A percentile compares a stretch with the other conserved stretches of the same genome.
Evolutionary conservation across 2,888 invertebrate species (phyloP).

Genomic region (Sialis lutaria): DNA sequence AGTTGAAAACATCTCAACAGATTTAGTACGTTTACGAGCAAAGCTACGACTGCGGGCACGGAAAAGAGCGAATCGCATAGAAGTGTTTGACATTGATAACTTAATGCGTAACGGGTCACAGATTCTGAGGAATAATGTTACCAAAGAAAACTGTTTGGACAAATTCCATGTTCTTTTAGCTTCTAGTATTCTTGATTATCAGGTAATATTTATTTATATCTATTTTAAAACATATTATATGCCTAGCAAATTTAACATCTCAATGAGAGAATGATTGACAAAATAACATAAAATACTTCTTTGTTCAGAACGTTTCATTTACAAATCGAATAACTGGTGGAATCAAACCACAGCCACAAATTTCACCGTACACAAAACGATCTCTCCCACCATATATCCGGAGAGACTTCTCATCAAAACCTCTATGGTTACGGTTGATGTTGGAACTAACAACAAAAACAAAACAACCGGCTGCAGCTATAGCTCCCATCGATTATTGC

Average conservation of each 20-base stretch:
- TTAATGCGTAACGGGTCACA: slow-evolving; percentile 4
- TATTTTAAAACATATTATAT: no score
- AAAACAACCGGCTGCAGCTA: slow-evolving; percentile 23
- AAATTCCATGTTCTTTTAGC: no score
- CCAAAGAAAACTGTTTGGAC: no score
- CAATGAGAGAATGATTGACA: no score
- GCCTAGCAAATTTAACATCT: background rate
- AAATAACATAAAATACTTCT: no score
- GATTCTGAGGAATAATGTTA: no score
- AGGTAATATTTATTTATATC: no score
- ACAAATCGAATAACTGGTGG: slow-evolving; percentile 21
- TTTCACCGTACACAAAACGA: slow-evolving; percentile 53
- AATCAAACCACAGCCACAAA: slow-evolving; percentile 34
- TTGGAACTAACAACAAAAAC: slow-evolving; percentile 40
- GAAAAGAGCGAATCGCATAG: slow-evolving; percentile 35
- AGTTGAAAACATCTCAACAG: background rate
- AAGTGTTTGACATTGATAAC: slow-evolving; percentile 37
- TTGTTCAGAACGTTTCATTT: no score
- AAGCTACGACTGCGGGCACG: slow-evolving; percentile 37
- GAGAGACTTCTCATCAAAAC: slow-evolving; percentile 43
- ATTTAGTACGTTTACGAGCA: slow-evolving; percentile 1
- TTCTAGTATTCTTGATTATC: no score
- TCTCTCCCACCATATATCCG: slow-evolving; percentile 71
- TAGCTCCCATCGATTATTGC: slow-evolving; percentile 61
- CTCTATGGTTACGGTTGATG: slow-evolving; percentile 55